Conservation (phyloP, 2,888 invertebrate species). For the Pristionchus mayeri region DNA sequence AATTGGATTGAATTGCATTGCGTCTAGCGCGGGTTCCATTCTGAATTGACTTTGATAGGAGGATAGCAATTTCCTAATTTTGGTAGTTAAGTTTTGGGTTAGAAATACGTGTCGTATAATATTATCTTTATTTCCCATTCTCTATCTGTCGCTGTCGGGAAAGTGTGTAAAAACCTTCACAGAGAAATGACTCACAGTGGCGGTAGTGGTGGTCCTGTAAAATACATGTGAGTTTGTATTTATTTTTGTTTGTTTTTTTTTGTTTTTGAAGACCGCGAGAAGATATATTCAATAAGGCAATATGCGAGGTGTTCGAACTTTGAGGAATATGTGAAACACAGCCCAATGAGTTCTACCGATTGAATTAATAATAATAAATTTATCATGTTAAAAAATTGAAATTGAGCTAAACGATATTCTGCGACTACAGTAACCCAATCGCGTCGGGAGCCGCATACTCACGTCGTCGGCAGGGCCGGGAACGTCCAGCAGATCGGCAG, state of each 20-base stretch:
- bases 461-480: slow-evolving; percentile 6
- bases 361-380: too few relatives aligned
- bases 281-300: too few relatives aligned
- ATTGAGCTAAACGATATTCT: background rate
- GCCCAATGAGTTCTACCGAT: too few relatives aligned
- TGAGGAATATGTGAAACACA: background rate
- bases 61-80: too few relatives aligned
- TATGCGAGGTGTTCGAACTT: background rate
- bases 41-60: too few relatives aligned
- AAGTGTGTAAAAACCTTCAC: background rate
- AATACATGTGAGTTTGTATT: too few relatives aligned
- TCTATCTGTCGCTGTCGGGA: too few relatives aligned
- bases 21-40: too few relatives aligned
- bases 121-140: too few relatives aligned
- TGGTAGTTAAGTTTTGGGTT: too few relatives aligned
- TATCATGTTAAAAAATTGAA: background rate
- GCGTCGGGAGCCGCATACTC: background rate
- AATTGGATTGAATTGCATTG: too few relatives aligned
- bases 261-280: background rate
- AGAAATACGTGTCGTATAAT: too few relatives aligned
- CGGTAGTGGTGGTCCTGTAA: background rate
- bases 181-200: background rate
- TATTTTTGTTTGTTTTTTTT: background rate
- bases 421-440: background rate
- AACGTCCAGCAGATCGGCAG: slow-evolving; percentile 13